Evolutionary conservation across 2,888 invertebrate species (phyloP), one percentile per base, ranked within the genome.

Genomic region (Dinocampus coccinellae): DNA sequence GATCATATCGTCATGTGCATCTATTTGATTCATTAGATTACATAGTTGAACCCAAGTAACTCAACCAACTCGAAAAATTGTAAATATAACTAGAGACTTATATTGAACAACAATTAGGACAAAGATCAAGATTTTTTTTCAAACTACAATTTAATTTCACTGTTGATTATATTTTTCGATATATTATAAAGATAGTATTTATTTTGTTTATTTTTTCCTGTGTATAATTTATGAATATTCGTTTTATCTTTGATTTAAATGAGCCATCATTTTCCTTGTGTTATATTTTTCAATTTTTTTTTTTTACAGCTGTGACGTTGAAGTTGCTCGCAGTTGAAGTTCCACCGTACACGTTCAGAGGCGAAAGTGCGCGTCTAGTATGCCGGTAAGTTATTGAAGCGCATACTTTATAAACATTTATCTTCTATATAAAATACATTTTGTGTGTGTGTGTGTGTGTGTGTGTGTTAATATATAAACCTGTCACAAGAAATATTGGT

Each of bases 301-400:
- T 75, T 85, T 82, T 87, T 87, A 39, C 86, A 88, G 88, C 82
- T 72, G 82, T 80, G 67, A 84, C 84, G 71, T 82, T 89, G 80
- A 87, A 84, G 82, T 84, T 89, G 78, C 84, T 85, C 62, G 80
- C 84, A 72, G 84, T 89, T 75, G 82, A 79, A 73, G 88, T 89
- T 55, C 89, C 89, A 65, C 79, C 87, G 74, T 88, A 88, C 80
- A 86, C 86, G 76, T 75, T 85, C 61, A 84, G 82, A 74, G 89
- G 88, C 74, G 86, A 88, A 74, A 85, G 80, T 74, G 88, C 88
- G 36, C 81, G 84, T 67, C 86, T 90, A 67, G 84, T 87, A 77
- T 90, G 90, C 85, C 85, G 88, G 87, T 87, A 79, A 86, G 85
- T 75, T 63, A 55, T 61, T 61, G 55, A 60, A 33, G 47, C 64